Base-by-base conservation (phyloP, 1,140 invertebrate genomes). In the Subanguina moxae region DNA sequence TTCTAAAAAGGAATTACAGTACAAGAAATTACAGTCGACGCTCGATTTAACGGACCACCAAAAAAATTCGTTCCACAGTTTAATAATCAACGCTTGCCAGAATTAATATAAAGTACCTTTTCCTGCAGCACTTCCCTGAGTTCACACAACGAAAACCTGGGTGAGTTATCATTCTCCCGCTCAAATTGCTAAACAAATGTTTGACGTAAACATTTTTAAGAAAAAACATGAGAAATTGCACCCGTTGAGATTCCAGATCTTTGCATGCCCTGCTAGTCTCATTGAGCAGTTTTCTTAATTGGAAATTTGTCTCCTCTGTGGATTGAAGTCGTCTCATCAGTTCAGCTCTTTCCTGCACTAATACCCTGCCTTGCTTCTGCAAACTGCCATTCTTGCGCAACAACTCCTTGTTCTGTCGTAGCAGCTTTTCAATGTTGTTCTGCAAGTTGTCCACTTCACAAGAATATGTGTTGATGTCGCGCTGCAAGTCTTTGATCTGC, bases 91-190 rank as follows among this genome's bases (percentile, higher is more conserved):
- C 11, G 32, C 32, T 38, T 38, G 32, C 32, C 32, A 38, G 32
- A 38, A 38, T 38, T 38, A 3, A 38, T 5, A 11, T 38, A 11
- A 38, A 11, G 93, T 19, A 58, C 76, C 73, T 91, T 86, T 84
- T 94, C 91, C 78, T 90, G 88, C 11, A 94, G 85, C 74, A 94
- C 91, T 79, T 91, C 90, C 78, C 89, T 88, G 7, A 96, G 85
- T 83, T 96, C 93, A 43, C 88, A 87, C 38, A 92, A 89, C 9
- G 92, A 94, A 83, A 94, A 96, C 62, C 91, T 86, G 11, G 92
- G 91, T 19, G 74, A 65, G 32, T 77, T 57, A 19, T 69, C 61
- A 21, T 56, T 59, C 48, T 80, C 23, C 25, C 21, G 7, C n/a
- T 45, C 30, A 19, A 21, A 32, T 19, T 65, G 28, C 23, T 64